These are phyloP conservation scores for Sterna hirundo DNA, from an alignment of 2,113 vertebrate species.

Conservation along the genomic window DNA sequence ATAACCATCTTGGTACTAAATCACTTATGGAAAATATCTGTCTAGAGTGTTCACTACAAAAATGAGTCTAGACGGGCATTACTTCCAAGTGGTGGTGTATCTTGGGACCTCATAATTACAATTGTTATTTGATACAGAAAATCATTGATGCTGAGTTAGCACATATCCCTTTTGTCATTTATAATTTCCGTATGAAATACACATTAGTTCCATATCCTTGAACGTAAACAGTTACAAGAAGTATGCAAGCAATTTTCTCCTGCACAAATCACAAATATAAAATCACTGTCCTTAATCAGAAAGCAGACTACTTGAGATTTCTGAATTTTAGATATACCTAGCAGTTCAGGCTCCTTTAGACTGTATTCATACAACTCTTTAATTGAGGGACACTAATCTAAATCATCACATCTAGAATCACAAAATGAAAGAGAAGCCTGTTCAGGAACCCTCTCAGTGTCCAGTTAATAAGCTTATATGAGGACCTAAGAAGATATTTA, in stretches of 20 bases:
- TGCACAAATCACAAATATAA: not conserved
- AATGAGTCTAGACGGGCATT: not conserved
- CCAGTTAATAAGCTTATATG: not conserved
- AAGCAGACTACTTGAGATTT: not conserved
- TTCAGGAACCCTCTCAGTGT: not conserved
- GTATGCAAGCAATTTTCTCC: not conserved
- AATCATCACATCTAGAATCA: not conserved
- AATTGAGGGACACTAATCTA: not conserved
- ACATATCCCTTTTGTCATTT: not conserved
- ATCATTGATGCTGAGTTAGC: not conserved
- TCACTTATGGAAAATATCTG: not conserved
- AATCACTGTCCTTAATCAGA: not conserved
- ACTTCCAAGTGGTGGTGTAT: not conserved
- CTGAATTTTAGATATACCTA: not conserved
- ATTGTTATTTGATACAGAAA: not conserved
- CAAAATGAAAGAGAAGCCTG: not conserved
- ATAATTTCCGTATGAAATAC: not conserved
- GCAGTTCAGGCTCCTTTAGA: not conserved
- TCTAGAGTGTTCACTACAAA: not conserved
- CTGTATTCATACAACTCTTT: not conserved
- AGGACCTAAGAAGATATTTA: not conserved
- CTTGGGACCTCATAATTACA: not conserved
- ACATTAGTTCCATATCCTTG: not conserved
- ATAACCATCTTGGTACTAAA: not conserved
- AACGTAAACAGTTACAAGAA: not conserved